Base-by-base conservation (phyloP, 2,113 vertebrate species). In the Gavia stellata region DNA sequence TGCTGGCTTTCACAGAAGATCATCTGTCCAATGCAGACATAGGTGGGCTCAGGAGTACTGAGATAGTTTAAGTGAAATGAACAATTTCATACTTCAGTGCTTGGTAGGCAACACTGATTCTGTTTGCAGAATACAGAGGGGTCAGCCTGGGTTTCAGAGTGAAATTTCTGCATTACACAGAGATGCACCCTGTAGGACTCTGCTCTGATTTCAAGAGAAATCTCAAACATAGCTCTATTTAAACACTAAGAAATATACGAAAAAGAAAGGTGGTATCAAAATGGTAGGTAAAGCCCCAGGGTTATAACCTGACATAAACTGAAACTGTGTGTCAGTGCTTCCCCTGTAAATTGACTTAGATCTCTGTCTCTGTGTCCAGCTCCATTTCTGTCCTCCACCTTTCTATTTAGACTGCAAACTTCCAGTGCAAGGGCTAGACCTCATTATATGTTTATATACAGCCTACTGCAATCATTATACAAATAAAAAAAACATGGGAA, bases 401-500 rank as follows among this genome's bases (percentile, higher is more conserved):
- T 72, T 68, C 47, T 63, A 72, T 29, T 66, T 31, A 77, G 38
- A 80, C 36, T 59, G 59, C 36, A 81, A 84, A 47, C 17, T 56
- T 28, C 31, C 33, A 92, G 62, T 34, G 53, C 53, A 85, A 84
- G 50, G 71, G 38, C 74, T 73, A 85, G 33, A 72, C 45, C 62
- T 85, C 50, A 34, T 14, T 66, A 10, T 74, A 45, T 56, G 73
- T 83, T 83, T 94, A 40, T 82, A 95, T 42, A 94, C 81, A 95
- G 81, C 73, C 71, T 26, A n/a, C 23, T 58, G 58, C 47, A 66
- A 92, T 94, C 93, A 62, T 73, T 94, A 92, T 62, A 70, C 74
- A 95, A 95, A 91, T 73, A 92, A 88, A 89, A 94, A 79, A 88
- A 87, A 94, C 83, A 91, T 77, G 88, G 73, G 88, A 95, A 96